Conservation (phyloP, 2,797 vertebrate genomes). For the Phalanger gymnotis region DNA sequence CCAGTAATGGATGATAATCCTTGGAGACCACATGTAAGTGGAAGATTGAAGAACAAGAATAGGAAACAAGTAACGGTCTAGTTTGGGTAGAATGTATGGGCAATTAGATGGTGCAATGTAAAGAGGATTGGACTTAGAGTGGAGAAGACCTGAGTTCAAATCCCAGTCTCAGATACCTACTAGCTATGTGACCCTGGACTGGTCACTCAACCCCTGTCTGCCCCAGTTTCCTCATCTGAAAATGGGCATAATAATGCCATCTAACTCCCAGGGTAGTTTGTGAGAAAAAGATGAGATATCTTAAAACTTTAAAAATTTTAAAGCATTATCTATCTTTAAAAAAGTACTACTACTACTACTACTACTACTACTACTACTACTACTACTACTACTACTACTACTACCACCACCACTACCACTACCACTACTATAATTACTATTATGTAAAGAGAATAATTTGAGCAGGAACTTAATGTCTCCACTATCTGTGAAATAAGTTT, state of each 20-base stretch:
- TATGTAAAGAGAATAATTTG: background rate
- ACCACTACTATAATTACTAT: too few relatives aligned
- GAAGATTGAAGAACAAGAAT: background rate
- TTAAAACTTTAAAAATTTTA: background rate
- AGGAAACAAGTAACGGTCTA: background rate
- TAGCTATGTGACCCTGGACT: background rate
- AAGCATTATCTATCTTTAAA: background rate
- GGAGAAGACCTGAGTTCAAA: background rate
- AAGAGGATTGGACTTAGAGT: background rate
- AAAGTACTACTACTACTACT: background rate
- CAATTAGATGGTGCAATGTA: background rate
- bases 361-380: too few relatives aligned
- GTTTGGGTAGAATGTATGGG: accelerated
- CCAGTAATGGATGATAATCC: background rate
- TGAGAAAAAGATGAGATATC: background rate
- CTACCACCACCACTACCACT: too few relatives aligned
- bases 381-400: too few relatives aligned
- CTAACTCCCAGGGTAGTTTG: background rate
- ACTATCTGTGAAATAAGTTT: background rate
- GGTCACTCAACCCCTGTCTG: background rate
- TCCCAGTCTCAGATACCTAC: background rate
- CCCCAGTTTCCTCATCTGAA: background rate
- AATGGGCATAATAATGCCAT: background rate
- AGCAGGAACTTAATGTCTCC: background rate
- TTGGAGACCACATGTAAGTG: background rate